phyloP scores from a whole-genome alignment of 2,888 invertebrate species.

The Sturmia bella region DNA sequence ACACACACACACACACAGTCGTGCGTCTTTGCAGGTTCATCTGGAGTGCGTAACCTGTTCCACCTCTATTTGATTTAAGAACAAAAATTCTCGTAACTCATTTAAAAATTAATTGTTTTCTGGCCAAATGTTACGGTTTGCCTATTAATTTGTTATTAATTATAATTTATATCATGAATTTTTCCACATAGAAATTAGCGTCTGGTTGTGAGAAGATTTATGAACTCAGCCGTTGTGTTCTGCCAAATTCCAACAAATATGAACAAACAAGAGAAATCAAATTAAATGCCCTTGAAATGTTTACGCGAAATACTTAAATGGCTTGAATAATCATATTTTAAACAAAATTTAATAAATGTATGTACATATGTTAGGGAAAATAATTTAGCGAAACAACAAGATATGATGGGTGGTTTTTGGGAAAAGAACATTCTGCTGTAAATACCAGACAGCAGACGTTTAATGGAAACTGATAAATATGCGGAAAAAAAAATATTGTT shows the following conservation, averaged over 20 bases:
- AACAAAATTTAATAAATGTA: constrained; percentile 2
- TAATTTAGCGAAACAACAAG: no score
- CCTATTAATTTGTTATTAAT: constrained; percentile 48
- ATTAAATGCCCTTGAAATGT: constrained; percentile 51
- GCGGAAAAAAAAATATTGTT: constrained; percentile 16
- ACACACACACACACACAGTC: no score
- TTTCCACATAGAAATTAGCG: not conserved
- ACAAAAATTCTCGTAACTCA: constrained; percentile 7
- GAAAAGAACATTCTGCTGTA: not conserved
- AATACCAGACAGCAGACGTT: constrained; percentile 8
- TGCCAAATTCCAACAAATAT: not conserved
- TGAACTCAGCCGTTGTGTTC: not conserved
- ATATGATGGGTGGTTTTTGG: not conserved
- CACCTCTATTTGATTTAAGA: not conserved
- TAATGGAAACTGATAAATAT: constrained; percentile 2
- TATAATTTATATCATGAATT: constrained; percentile 16
- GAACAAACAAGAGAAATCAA: not conserved
- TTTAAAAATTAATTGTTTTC: constrained; percentile 36
- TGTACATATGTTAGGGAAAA: not conserved
- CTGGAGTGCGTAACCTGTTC: constrained; percentile 25
- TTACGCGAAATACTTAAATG: constrained; percentile 14
- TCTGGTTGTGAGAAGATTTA: constrained; percentile 5
- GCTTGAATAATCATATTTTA: constrained; percentile 21
- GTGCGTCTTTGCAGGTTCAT: constrained; percentile 7
- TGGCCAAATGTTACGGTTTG: constrained; percentile 22